phyloP scores from a whole-genome alignment of 2,888 invertebrate genomes.

The Nesidiocoris tenuis region DNA sequence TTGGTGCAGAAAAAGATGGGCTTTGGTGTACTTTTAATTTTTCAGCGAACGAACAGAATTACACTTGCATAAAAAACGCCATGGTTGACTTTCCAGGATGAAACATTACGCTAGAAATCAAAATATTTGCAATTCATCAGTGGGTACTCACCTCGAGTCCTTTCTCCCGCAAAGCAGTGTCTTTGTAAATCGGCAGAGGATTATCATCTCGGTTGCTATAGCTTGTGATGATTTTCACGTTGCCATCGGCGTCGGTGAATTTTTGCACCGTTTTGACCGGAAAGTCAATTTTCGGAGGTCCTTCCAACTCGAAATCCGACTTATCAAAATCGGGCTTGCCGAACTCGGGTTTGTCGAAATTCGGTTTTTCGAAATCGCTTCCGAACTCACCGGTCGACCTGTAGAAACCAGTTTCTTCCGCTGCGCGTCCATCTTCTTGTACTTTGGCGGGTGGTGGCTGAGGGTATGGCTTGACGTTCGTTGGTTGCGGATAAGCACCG shows the following conservation, averaged over 20 bases:
- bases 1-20: too few relatives aligned
- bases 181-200: slow-evolving; percentile 43
- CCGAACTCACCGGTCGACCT: neutral
- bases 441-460: neutral
- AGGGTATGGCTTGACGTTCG: neutral
- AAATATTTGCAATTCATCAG: too few relatives aligned
- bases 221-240: slow-evolving; percentile 46
- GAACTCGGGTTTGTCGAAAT: neutral
- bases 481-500: neutral
- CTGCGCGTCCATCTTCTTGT: slow-evolving; percentile 9
- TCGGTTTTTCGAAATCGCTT: neutral
- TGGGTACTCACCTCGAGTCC: neutral
- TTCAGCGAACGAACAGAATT: too few relatives aligned
- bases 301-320: slow-evolving; percentile 1
- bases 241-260: slow-evolving; percentile 46
- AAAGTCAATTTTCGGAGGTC: slow-evolving; percentile 38
- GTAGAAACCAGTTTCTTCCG: slow-evolving; percentile 1
- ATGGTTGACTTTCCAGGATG: too few relatives aligned
- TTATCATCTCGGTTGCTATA: slow-evolving; percentile 44
- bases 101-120: too few relatives aligned
- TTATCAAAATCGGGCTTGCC: neutral
- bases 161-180: slow-evolving; percentile 18
- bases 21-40: too few relatives aligned
- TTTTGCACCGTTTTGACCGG: slow-evolving; percentile 45
- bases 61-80: too few relatives aligned